Evolutionary conservation across 2,113 vertebrate genomes (phyloP), one percentile per base, ranked within the genome.

Genomic region (Atlantisia rogersi): DNA sequence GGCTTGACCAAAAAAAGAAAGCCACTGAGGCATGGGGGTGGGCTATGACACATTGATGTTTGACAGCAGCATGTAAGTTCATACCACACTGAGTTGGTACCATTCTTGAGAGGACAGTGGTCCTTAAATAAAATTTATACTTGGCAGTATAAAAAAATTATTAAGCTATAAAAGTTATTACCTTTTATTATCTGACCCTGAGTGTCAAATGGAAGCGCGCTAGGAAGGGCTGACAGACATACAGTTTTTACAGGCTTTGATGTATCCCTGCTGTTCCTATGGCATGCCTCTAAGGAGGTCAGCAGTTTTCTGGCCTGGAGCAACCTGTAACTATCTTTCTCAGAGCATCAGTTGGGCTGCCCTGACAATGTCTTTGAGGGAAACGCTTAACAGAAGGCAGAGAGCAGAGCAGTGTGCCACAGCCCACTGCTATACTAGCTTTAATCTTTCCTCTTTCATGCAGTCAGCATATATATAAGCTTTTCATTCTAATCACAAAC

Each of bases 341-440:
- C 44, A 58, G 28, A 50, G 46, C 52, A 74, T 59, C 60, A 5
- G 4, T 39, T 56, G 11, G 6, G 32, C 16, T 68, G 7, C 40
- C 40, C 55, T 56, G 65, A 39, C 26, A 39, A 11, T 12, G 39
- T 8, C 22, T 48, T 13, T 35, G 42, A 35, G n/a, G 32, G 39
- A 48, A 90, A 46, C 1, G 12, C 18, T 50, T 31, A 29, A 10
- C 39, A 28, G 18, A 68, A 53, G 44, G 3, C 11, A 59, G 77
- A 76, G 29, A 2, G 3, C 37, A 78, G n/a, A 52, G 48, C 35
- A 58, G 35, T 11, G 19, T 39, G 22, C 4, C n/a, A 39, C 26
- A 64, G 39, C 17, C 22, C 22, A 1, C 25, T 3, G 6, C 11
- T 48, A 3, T 1, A 4, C 5, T 15, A 14, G 12, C 29, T 83